A percentile compares a stretch with the other conserved stretches of the same genome.
phyloP scores from a whole-genome alignment of 2,888 invertebrate genomes.

The Calameuta pallipes region DNA sequence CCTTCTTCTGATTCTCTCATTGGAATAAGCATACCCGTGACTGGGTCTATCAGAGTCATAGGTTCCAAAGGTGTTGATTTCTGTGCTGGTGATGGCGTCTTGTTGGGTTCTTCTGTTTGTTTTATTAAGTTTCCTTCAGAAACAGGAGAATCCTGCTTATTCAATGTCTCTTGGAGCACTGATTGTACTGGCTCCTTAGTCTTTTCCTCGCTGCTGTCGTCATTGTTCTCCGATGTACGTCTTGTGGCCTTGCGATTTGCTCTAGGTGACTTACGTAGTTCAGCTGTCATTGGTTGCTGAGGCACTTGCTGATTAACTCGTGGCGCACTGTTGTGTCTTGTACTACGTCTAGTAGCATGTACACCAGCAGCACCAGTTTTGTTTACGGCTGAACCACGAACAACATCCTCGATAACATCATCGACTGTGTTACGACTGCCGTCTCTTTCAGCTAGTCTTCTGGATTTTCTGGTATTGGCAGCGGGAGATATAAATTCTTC shows the following conservation, averaged over 20 bases:
- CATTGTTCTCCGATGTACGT: constrained; percentile 74
- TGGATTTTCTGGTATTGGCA: constrained; percentile 82
- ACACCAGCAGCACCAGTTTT: constrained; percentile 63
- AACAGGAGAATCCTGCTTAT: constrained; percentile 32
- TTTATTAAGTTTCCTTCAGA: constrained; percentile 30
- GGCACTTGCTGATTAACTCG: constrained; percentile 54
- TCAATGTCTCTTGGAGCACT: constrained; percentile 3
- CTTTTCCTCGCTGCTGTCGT: constrained; percentile 74
- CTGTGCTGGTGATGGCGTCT: constrained; percentile 52
- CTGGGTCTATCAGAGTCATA: constrained; percentile 78
- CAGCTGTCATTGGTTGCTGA: constrained; percentile 31
- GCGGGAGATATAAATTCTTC: constrained; percentile 76
- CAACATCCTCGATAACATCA: constrained; percentile 90
- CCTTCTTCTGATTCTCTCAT: constrained; percentile 79
- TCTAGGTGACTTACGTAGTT: constrained; percentile 74
- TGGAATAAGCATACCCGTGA: constrained; percentile 78
- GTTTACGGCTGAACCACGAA: constrained; percentile 73
- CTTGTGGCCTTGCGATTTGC: constrained; percentile 73
- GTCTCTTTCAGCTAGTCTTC: constrained; percentile 83
- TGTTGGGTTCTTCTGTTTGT: constrained; percentile 39
- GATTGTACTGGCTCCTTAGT: constrained; percentile 36
- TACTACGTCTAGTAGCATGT: constrained; percentile 69
- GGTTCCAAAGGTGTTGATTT: constrained; percentile 68
- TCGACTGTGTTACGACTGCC: constrained; percentile 82
- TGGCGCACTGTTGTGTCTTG: constrained; percentile 68